These are phyloP conservation scores for Agonopterix alstromeriana DNA, from an alignment of 2,888 invertebrate species.

Conservation along the genomic window DNA sequence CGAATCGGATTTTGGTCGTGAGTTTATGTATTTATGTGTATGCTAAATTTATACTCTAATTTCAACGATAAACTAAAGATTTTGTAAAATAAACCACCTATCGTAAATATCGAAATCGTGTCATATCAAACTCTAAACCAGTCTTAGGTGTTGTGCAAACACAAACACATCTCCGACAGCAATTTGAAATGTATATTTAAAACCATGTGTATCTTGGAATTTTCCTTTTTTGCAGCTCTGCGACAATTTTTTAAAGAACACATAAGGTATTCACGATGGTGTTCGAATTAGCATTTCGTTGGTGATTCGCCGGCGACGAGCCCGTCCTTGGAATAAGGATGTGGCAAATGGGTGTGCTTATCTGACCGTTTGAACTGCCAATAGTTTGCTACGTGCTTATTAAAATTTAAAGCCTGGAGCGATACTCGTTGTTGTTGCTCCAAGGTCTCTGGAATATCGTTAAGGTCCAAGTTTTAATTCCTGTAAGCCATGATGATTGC, in stretches of 20 bases:
- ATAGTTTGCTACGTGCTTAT: slow-evolving; percentile 9
- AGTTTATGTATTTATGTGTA: too few relatives aligned
- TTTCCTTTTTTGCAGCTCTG: slow-evolving; percentile 29
- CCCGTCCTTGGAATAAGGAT: slow-evolving; percentile 72
- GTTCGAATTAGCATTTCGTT: slow-evolving; percentile 65
- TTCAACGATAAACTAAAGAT: too few relatives aligned
- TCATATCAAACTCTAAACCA: neutral
- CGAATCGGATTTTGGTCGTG: too few relatives aligned
- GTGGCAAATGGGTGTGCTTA: slow-evolving; percentile 35
- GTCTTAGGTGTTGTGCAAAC: slow-evolving; percentile 19
- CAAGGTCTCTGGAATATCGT: too few relatives aligned
- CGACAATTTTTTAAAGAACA: slow-evolving; percentile 35
- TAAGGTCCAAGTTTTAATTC: too few relatives aligned
- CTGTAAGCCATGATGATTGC: too few relatives aligned
- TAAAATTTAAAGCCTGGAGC: neutral
- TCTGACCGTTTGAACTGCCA: slow-evolving; percentile 41
- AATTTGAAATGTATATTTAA: slow-evolving; percentile 27
- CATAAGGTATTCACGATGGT: slow-evolving; percentile 65
- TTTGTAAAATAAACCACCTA: too few relatives aligned
- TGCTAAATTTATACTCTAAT: too few relatives aligned
- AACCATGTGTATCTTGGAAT: slow-evolving; percentile 32
- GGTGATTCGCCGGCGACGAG: slow-evolving; percentile 43
- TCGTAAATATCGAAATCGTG: too few relatives aligned
- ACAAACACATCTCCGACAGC: slow-evolving; percentile 26
- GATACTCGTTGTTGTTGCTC: too few relatives aligned